Evolutionary conservation across 35 echinoderm and acorn worm genomes (phyloP).

Genomic region (Apostichopus californicus): DNA sequence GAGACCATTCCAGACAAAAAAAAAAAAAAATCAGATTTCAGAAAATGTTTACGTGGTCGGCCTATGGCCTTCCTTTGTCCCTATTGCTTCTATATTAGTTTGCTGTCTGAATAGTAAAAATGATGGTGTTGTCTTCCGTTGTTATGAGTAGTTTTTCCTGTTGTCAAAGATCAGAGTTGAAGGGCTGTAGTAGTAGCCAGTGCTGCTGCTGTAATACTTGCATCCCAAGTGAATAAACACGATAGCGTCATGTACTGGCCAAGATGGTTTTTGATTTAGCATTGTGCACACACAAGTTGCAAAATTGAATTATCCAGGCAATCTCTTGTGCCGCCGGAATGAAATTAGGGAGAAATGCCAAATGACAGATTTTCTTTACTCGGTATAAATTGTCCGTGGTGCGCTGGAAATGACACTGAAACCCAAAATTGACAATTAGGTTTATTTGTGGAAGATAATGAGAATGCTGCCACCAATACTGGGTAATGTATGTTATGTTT

Average conservation of each 20-base stretch:
- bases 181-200: neutral
- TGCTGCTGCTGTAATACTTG: neutral
- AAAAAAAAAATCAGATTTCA: too few species aligned
- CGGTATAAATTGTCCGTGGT: conserved; percentile 11
- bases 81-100: neutral
- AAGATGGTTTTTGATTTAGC: conserved; percentile 8
- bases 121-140: neutral
- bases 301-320: conserved; percentile 44
- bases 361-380: conserved; percentile 32
- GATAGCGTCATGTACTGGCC: neutral
- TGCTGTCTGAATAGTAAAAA: neutral
- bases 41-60: too few species aligned
- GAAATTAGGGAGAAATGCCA: conserved; percentile 46
- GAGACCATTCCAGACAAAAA: too few species aligned
- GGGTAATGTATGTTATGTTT: neutral
- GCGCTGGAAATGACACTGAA: conserved; percentile 29
- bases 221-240: conserved; percentile 3
- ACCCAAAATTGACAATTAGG: conserved; percentile 19
- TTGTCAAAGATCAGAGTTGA: neutral
- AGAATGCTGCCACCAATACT: neutral
- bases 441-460: conserved; percentile 8
- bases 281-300: conserved; percentile 31
- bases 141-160: neutral
- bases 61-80: neutral
- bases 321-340: conserved; percentile 42